phyloP scores from a whole-genome alignment of 2,888 invertebrate species.

The Herminia tarsipennalis region DNA sequence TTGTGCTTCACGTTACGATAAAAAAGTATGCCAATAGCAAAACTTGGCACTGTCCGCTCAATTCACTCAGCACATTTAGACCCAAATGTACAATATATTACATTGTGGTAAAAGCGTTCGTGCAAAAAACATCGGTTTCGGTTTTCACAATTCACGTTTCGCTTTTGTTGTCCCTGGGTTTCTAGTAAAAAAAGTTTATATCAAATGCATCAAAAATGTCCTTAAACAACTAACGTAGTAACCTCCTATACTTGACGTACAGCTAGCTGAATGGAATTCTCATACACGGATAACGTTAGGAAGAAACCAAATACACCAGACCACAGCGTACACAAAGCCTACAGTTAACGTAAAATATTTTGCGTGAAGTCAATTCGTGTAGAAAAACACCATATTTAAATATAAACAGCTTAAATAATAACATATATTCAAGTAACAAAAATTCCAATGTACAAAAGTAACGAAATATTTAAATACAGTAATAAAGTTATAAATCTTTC shows the following conservation, averaged over 20 bases:
- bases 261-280: slow-evolving; percentile 77
- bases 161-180: slow-evolving; percentile 71
- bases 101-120: slow-evolving; percentile 82
- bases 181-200: slow-evolving; percentile 86
- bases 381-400: slow-evolving; percentile 78
- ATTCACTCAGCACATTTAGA: slow-evolving; percentile 83
- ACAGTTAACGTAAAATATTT: slow-evolving; percentile 75
- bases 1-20: slow-evolving; percentile 71
- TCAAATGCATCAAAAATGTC: slow-evolving; percentile 86
- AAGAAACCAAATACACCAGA: slow-evolving; percentile 79
- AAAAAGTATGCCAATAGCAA: slow-evolving; percentile 80
- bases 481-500: slow-evolving; percentile 73
- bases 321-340: slow-evolving; percentile 80
- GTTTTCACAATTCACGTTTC: slow-evolving; percentile 79
- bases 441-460: slow-evolving; percentile 84
- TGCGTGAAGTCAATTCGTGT: slow-evolving; percentile 77
- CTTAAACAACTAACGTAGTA: slow-evolving; percentile 85
- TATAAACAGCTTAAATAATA: slow-evolving; percentile 84
- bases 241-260: slow-evolving; percentile 73
- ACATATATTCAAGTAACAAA: slow-evolving; percentile 80
- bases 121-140: slow-evolving; percentile 80
- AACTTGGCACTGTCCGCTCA: slow-evolving; percentile 83
- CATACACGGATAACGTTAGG: slow-evolving; percentile 75
- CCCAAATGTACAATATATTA: slow-evolving; percentile 86
- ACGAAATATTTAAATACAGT: slow-evolving; percentile 80